A percentile compares a stretch with the other conserved stretches of the same genome.
Conservation (phyloP, 2,888 invertebrate species). For the Campopleginae sp. region DNA sequence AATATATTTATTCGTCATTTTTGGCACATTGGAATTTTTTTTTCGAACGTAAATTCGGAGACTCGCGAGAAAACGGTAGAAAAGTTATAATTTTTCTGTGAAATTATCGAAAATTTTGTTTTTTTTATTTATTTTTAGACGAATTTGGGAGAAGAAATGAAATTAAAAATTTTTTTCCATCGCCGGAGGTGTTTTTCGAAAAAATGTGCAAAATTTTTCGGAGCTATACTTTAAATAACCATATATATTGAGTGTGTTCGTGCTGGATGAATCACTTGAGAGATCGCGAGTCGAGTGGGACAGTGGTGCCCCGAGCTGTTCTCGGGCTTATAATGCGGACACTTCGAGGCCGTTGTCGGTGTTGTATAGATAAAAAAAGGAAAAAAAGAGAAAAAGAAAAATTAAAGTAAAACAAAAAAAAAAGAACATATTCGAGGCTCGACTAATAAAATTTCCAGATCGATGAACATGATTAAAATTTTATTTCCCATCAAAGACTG, state of each 20-base stretch:
- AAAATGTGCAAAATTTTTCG: constrained; percentile 33
- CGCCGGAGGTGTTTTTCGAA: constrained; percentile 7
- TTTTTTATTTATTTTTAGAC: neutral
- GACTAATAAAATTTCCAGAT: neutral
- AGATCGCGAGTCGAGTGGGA: constrained; percentile 52
- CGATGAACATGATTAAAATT: neutral
- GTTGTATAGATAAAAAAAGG: constrained; percentile 15
- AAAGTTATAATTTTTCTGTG: neutral
- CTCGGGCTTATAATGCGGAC: constrained; percentile 38
- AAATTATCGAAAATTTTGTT: neutral
- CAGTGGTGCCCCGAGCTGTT: constrained; percentile 46
- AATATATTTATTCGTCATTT: neutral
- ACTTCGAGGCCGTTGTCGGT: constrained; percentile 41
- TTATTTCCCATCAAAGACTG: neutral
- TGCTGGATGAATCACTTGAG: constrained; percentile 66
- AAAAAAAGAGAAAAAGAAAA: neutral
- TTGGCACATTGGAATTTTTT: neutral
- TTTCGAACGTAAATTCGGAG: neutral
- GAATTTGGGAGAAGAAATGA: neutral
- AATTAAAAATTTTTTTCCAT: too few species aligned
- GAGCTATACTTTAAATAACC: constrained; percentile 50
- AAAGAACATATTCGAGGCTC: neutral
- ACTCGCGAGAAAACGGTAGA: too few species aligned
- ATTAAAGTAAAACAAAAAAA: neutral
- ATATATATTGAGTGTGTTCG: constrained; percentile 59